Percentiles rank a stretch among this genome's conserved stretches.
phyloP scores from a whole-genome alignment of 2,797 vertebrate genomes.

The Peromyscus attwateri region DNA sequence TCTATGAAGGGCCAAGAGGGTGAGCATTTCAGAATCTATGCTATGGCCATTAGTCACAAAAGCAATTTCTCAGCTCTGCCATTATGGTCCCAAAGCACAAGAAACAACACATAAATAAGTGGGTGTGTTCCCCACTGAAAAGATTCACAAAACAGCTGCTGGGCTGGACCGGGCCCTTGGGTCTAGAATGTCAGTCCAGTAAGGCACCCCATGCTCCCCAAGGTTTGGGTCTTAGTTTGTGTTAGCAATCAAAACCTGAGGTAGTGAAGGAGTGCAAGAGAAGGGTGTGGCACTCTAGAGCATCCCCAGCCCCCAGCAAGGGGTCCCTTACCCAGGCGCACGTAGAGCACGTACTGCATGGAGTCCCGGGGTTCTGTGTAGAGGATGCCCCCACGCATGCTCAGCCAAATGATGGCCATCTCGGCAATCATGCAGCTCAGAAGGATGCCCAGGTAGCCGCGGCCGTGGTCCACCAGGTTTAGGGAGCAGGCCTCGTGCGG shows the following conservation, averaged over 20 bases:
- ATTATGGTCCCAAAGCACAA: not conserved
- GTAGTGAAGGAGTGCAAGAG: accelerated
- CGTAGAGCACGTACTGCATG: constrained; percentile 99
- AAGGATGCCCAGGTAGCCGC: constrained; percentile 98
- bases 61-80: not conserved
- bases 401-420: constrained; percentile 99
- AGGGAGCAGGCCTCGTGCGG: constrained; percentile 96
- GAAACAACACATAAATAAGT: not conserved
- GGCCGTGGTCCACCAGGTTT: constrained; percentile 98
- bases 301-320: not conserved
- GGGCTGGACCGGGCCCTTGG: not conserved
- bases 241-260: not conserved
- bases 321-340: constrained; percentile 95
- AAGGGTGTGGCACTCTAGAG: not conserved
- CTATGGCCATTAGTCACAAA: not conserved
- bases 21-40: not conserved
- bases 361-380: constrained; percentile 99
- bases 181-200: not conserved
- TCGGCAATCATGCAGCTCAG: constrained; percentile 99
- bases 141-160: not conserved
- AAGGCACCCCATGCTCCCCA: too few species aligned
- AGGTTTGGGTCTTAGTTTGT: not conserved
- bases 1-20: not conserved
- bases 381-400: constrained; percentile 99
- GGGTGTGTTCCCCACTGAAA: not conserved